These are phyloP conservation scores for Hippocampus barbouri DNA, from an alignment of 2,113 vertebrate genomes.

Conservation along the genomic window DNA sequence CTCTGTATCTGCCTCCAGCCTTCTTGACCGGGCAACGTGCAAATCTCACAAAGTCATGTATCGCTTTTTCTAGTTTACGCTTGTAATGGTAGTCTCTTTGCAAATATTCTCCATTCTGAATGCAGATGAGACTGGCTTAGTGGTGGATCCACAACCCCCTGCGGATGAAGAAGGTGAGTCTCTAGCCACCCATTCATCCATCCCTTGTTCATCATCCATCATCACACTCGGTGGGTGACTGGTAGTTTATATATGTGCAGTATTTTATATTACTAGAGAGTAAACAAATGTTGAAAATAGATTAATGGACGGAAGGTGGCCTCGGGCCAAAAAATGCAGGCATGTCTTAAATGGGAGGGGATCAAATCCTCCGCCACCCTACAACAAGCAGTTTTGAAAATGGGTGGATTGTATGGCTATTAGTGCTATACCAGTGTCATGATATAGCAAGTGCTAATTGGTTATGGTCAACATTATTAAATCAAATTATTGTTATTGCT, in stretches of 20 bases:
- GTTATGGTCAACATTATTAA: neutral
- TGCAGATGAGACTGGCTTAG: constrained; percentile 89
- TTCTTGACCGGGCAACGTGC: constrained; percentile 77
- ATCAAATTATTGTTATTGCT: neutral
- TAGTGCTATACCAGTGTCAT: neutral
- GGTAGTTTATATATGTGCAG: too few species aligned
- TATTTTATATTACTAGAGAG: too few species aligned
- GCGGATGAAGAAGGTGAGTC: constrained; percentile 91
- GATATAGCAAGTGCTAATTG: neutral
- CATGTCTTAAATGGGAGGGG: too few species aligned
- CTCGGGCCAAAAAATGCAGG: too few species aligned
- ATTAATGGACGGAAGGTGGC: too few species aligned
- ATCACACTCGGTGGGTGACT: neutral
- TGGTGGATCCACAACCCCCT: constrained; percentile 82
- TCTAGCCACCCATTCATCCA: neutral
- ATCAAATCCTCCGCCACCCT: too few species aligned
- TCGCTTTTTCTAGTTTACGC: constrained; percentile 80
- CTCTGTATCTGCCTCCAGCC: constrained; percentile 17
- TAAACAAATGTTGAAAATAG: too few species aligned
- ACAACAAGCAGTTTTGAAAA: neutral
- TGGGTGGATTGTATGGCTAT: too few species aligned
- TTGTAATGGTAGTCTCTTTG: constrained; percentile 98
- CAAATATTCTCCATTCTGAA: constrained; percentile 99
- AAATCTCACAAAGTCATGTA: constrained; percentile 65
- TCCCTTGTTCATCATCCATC: neutral